These are phyloP conservation scores for Gortyna flavago DNA, from an alignment of 2,888 invertebrate genomes.

Conservation along the genomic window DNA sequence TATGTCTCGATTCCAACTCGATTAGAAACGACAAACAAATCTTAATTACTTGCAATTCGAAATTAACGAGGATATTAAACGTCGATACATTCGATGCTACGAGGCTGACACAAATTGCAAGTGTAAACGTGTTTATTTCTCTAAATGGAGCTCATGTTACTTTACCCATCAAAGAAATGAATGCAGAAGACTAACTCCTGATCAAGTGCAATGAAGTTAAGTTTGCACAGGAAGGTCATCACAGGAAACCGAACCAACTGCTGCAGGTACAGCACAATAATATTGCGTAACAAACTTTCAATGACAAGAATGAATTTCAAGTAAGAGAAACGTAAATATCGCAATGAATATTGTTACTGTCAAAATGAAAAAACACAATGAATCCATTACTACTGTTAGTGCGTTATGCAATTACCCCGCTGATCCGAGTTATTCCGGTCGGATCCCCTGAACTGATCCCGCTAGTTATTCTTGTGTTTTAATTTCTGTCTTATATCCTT, in stretches of 20 bases:
- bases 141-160: slow-evolving; percentile 45
- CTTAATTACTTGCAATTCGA: slow-evolving; percentile 52
- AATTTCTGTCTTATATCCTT: too few relatives aligned
- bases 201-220: neutral
- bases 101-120: slow-evolving; percentile 50
- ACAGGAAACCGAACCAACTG: neutral
- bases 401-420: too few relatives aligned
- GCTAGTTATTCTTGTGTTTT: too few relatives aligned
- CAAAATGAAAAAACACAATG: too few relatives aligned
- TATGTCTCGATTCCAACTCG: slow-evolving; percentile 18
- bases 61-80: slow-evolving; percentile 53
- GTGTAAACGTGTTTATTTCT: slow-evolving; percentile 55
- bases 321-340: too few relatives aligned
- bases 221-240: too few relatives aligned
- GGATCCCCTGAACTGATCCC: too few relatives aligned
- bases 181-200: slow-evolving; percentile 27
- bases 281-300: too few relatives aligned
- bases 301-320: too few relatives aligned
- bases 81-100: slow-evolving; percentile 43
- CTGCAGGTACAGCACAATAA: neutral
- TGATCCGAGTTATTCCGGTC: too few relatives aligned
- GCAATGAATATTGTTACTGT: too few relatives aligned
- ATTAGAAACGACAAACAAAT: slow-evolving; percentile 35
- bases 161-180: neutral
- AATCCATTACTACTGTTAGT: too few relatives aligned